Base-by-base conservation (phyloP, 2,888 invertebrate species). In the Teleogryllus oceanicus region DNA sequence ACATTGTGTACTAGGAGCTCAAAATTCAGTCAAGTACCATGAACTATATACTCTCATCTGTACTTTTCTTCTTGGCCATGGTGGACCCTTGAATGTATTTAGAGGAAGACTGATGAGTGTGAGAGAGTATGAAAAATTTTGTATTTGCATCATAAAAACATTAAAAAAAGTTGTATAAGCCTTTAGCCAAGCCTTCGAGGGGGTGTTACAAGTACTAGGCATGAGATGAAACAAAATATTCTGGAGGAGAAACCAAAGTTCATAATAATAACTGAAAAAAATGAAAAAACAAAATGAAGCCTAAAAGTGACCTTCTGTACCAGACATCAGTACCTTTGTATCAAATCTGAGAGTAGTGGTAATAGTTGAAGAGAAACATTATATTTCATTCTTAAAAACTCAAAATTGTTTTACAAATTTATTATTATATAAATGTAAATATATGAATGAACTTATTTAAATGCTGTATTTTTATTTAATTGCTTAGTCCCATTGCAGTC, bases 301-400 rank as follows among this genome's bases (percentile, higher is more conserved):
- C 84, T 82, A 84, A 86, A 87, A 87, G 87, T 87, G 87, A 87
- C 87, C 87, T 87, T 86, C 85, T 86, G 85, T 85, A 86, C 85
- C 85, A 85, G 86, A 85, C 85, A 85, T 84, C 86, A 86, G 87
- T 87, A 87, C 86, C 87, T 87, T 86, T 79, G 76, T 79, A 78
- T 81, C 79, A 76, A 80, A 81, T 74, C 77, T 77, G 77, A 77
- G 49, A 84, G 84, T 85, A 84, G 83, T 84, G 84, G 84, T 84
- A 85, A 85, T 86, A 85, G 84, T 84, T 84, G 84, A 85, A 85
- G 85, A 85, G 85, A 86, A 85, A 85, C 86, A 85, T 84, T 85
- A 86, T 85, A 84, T 84, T 84, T 83, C 84, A 84, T 84, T 84
- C 83, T 84, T 85, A 85, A 86, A 86, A 86, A 86, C 84, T 85